A percentile compares a stretch with the other conserved stretches of the same genome.
Conservation (phyloP, 1,140 invertebrate genomes). For the Ctenoplectra terminalis region DNA sequence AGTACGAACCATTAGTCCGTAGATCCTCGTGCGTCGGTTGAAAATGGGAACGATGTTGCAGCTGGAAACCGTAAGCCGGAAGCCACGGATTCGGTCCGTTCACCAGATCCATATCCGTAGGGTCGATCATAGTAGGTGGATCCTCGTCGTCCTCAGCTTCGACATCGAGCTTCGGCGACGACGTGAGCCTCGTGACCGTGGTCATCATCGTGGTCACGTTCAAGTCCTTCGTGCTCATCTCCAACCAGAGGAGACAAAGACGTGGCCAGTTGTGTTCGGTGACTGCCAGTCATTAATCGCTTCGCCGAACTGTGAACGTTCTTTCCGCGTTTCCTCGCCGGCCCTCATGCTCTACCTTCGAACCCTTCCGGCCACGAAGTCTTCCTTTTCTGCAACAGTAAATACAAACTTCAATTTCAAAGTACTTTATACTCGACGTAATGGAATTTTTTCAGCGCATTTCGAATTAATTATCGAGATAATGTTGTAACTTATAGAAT, state of each 20-base stretch:
- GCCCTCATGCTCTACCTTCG: slow-evolving; percentile 70
- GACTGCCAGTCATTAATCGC: slow-evolving; percentile 74
- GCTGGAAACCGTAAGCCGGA: slow-evolving; percentile 82
- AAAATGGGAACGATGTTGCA: slow-evolving; percentile 79
- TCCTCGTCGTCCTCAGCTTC: slow-evolving; percentile 49
- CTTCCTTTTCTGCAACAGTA: slow-evolving; percentile 38
- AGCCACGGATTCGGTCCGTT: slow-evolving; percentile 81
- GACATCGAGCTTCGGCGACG: slow-evolving; percentile 54
- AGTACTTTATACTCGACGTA: too few species aligned
- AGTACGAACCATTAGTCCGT: slow-evolving; percentile 80
- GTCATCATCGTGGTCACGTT: slow-evolving; percentile 38
- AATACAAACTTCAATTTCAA: neutral
- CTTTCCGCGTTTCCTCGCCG: slow-evolving; percentile 72
- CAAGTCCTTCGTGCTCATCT: slow-evolving; percentile 49
- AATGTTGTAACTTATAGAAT: too few species aligned
- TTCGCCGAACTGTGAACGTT: slow-evolving; percentile 77
- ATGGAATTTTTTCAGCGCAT: too few species aligned
- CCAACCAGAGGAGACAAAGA: slow-evolving; percentile 26
- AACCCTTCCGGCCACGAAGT: slow-evolving; percentile 30
- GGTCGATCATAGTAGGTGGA: slow-evolving; percentile 47
- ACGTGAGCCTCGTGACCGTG: slow-evolving; percentile 55
- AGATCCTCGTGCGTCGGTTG: slow-evolving; percentile 78
- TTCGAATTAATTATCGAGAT: too few species aligned
- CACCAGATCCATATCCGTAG: slow-evolving; percentile 72
- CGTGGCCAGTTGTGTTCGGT: slow-evolving; percentile 49